Base-by-base conservation (phyloP, 2,113 vertebrate genomes). In the Mesocricetus auratus region DNA sequence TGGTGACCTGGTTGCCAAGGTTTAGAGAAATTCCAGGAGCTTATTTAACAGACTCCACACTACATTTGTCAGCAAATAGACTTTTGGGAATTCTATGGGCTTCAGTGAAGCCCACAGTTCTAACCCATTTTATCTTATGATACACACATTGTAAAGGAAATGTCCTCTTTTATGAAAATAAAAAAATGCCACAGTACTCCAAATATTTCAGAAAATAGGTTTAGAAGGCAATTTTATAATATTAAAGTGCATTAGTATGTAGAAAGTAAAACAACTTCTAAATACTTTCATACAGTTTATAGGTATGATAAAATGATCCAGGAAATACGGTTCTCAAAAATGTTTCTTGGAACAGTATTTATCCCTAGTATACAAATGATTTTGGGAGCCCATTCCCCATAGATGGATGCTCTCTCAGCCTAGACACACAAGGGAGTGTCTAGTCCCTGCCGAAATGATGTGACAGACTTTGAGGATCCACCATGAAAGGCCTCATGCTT, bases 61-160 rank as follows among this genome's bases (percentile, higher is more conserved):
- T 68, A 81, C 87, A 77, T 87, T 94, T 93, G 79, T 92, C 31
- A 83, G 79, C 93, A 96, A 94, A 96, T 74, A 81, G 58, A 17
- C 29, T 78, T 97, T 90, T 29, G 1, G 4, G 77, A 82, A 96
- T 73, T 39, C 50, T 94, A 10, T 33, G 36, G 21, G 8, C 53
- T 96, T 93, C 73, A 39, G 62, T 86, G 68, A 91, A 82, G 71
- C 86, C 39, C 66, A 77, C 8, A 8, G 47, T 69, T 87, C 62
- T 73, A 90, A 90, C 12, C 53, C 64, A 62, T 16, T 62, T 97
- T 83, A 69, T 75, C 42, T 78, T n/a, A 19, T 68, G 78, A 78
- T 21, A 90, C 13, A 68, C 5, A 68, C 19, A 24, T 50, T 69
- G 1, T 62, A 92, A 92, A 66, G 7, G 0, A 4, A 86, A 33